Evolutionary conservation across 2,797 vertebrate species (phyloP), one percentile per base, ranked within the genome.

Genomic region (Erpetoichthys calabaricus): DNA sequence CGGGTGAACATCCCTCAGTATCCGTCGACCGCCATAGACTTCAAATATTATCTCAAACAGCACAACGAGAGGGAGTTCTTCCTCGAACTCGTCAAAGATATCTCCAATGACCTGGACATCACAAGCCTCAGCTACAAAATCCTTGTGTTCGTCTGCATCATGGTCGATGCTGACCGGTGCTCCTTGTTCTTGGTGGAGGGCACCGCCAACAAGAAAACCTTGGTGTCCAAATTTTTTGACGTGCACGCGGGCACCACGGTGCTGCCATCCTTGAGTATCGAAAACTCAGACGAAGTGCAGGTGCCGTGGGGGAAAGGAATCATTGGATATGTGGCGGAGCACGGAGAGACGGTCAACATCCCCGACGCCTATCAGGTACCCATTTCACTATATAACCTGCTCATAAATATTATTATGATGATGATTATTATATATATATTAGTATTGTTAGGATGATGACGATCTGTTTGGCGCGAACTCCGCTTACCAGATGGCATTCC

Each of bases 231-330:
- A 74, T 92, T 97, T 82, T 98, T 98, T 65, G 96, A 99, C 65
- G 93, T 98, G 64, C 95, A 97, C 52, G 92, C 91, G 3, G 94
- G 94, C 5, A 97, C 91, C 58, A 89, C 94, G 0, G 76, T 97
- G 57, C 75, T 98, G n/a, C 93, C 93, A 52, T 92, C 88, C 42
- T 83, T 88, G 69, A 88, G 80, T 63, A 75, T 69, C 3, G 85
- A 86, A 64, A 88, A 92, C 76, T 91, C 90, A 59, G 86, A 90
- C 58, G 94, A 98, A 75, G 94, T 98, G 62, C 96, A 98, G 71
- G 94, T 98, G 69, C 95, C 93, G 9, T 99, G 95, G 96, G 95
- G 94, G 46, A 98, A 97, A 78, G 95, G 96, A 3, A 96, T 97
- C 74, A 94, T 98, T 67, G 95, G 96, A 70, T 97, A 97, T 63